Base-by-base conservation (phyloP, 2,113 vertebrate genomes). In the Heterotis niloticus region DNA sequence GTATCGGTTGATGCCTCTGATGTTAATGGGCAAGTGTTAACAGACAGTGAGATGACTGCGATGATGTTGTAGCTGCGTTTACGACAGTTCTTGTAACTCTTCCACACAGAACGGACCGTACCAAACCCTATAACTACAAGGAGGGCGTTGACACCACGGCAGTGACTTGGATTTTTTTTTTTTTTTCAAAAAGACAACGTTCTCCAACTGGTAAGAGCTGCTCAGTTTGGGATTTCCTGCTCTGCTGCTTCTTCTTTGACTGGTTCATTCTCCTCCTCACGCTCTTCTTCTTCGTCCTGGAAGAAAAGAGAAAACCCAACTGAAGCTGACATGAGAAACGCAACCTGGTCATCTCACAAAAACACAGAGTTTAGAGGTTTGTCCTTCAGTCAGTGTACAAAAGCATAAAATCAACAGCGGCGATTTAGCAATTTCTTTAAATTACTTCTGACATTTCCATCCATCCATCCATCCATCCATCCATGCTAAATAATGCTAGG, bases 181-280 rank as follows among this genome's bases (percentile, higher is more conserved):
- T 7, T 67, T 34, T 65, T 67, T 65, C 13, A 16, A 59, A 54
- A 72, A 85, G 44, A 24, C 34, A 65, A 56, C 80, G 69, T 23
- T 29, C 26, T 20, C 54, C 12, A 77, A 72, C 75, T 76, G 78
- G 81, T 69, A 72, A 79, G 1, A 10, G 62, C 44, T 68, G 51
- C 78, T 92, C 83, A 90, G 83, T 87, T 88, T 29, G 83, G 86
- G 77, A 85, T 87, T 78, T 88, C 89, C 75, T 84, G 82, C 82
- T 92, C 90, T 5, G 80, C 72, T 59, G 85, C 84, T 89, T 95
- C 93, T 87, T 93, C 94, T 87, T 92, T 92, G 57, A 91, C 88
- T 79, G 91, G 86, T 82, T 93, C 92, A 80, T 94, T 92, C 76
- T 91, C 91, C 0, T 81, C 78, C 54, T 83, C 82, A 0, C 80